These are phyloP conservation scores for Lepidochrysops patricia DNA, from an alignment of 2,888 invertebrate genomes.

Conservation along the genomic window DNA sequence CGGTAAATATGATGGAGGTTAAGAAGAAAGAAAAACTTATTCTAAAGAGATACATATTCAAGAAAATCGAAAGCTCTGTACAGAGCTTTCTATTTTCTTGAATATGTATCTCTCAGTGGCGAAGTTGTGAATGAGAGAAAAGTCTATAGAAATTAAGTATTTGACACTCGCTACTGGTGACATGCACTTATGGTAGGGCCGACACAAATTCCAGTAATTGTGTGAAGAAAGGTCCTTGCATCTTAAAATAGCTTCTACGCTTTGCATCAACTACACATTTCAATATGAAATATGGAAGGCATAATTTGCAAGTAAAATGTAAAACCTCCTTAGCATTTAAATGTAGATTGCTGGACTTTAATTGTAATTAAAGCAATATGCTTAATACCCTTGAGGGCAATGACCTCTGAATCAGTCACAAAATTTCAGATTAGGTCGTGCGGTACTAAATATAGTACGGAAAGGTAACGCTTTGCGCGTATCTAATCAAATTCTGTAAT, in stretches of 20 bases:
- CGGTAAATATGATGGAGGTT: too few species aligned
- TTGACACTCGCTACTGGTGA: too few species aligned
- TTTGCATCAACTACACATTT: neutral
- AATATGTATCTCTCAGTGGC: too few species aligned
- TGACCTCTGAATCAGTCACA: conserved; percentile 37
- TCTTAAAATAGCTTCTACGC: neutral
- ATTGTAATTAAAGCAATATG: conserved; percentile 61
- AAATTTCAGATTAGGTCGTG: conserved; percentile 40
- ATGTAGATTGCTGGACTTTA: conserved; percentile 51
- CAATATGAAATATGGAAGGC: conserved; percentile 25
- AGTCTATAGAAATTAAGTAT: too few species aligned
- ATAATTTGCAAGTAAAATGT: conserved; percentile 35
- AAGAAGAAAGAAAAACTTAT: neutral
- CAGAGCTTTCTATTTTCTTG: too few species aligned
- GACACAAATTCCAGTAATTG: too few species aligned
- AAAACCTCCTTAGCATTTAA: conserved; percentile 49
- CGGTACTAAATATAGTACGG: conserved; percentile 34
- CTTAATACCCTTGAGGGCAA: conserved; percentile 36
- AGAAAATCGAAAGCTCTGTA: too few species aligned
- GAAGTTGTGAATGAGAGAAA: too few species aligned
- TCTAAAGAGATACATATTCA: too few species aligned
- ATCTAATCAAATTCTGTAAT: neutral
- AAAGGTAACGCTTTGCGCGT: conserved; percentile 21
- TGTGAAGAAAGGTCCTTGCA: too few species aligned
- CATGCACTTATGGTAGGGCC: too few species aligned